phyloP scores from a whole-genome alignment of 2,113 vertebrate species.

The Brachionichthys hirsutus region DNA sequence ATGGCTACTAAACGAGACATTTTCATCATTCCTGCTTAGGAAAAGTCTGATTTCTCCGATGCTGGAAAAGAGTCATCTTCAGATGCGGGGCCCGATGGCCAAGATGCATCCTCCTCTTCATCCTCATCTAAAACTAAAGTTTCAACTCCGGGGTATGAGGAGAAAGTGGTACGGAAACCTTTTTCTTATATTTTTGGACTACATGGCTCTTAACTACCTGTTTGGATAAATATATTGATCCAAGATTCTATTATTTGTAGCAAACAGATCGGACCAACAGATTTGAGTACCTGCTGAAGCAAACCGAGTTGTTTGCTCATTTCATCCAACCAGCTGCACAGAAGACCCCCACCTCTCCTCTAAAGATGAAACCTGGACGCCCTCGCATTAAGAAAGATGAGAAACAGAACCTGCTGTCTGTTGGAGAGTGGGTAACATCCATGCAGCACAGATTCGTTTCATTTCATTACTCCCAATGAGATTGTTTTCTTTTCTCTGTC shows the following conservation, averaged over 20 bases:
- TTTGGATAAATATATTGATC: not conserved
- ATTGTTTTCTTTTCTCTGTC: not conserved
- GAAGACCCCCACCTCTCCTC: conserved; percentile 96
- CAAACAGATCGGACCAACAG: conserved; percentile 96
- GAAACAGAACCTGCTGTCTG: conserved; percentile 94
- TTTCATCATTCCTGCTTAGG: conserved; percentile 18
- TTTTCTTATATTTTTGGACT: not conserved
- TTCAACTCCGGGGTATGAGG: conserved; percentile 86
- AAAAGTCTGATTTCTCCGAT: conserved; percentile 73
- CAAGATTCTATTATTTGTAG: conserved; percentile 71
- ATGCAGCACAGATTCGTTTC: not conserved
- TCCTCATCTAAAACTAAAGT: conserved; percentile 81
- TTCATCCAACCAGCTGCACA: conserved; percentile 99
- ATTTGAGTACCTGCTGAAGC: conserved; percentile 98
- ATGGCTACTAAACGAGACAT: not conserved
- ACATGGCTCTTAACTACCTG: not conserved
- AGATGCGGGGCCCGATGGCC: conserved; percentile 81
- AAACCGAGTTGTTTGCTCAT: conserved; percentile 98
- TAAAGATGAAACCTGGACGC: conserved; percentile 98
- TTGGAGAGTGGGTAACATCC: conserved; percentile 89
- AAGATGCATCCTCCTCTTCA: conserved; percentile 76
- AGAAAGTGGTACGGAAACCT: conserved; percentile 90
- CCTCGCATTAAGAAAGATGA: conserved; percentile 98
- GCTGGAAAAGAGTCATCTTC: conserved; percentile 73
- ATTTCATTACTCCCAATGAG: not conserved